These are phyloP conservation scores for Drosophila lacicola DNA, from an alignment of 2,888 invertebrate genomes.

Conservation along the genomic window DNA sequence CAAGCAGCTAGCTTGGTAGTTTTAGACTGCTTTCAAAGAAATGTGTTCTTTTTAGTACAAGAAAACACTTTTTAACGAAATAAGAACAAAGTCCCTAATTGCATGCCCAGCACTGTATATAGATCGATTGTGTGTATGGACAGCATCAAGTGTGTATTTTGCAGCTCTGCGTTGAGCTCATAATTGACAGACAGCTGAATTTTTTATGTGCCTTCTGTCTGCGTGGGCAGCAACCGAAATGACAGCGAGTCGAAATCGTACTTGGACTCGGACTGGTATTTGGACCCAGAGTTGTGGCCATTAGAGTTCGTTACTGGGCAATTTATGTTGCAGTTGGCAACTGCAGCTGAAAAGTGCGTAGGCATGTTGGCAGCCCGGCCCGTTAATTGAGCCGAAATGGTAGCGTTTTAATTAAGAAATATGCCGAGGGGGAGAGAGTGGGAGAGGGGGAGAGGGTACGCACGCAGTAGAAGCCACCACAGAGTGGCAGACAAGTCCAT, in stretches of 20 bases:
- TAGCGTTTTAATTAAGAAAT: slow-evolving; percentile 67
- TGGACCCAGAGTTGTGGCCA: slow-evolving; percentile 8
- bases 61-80: too few species aligned
- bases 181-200: slow-evolving; percentile 75
- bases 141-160: slow-evolving; percentile 64
- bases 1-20: too few species aligned
- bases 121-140: slow-evolving; percentile 12
- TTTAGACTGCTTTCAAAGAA: too few species aligned
- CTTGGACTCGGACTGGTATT: not conserved
- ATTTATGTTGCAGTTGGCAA: slow-evolving; percentile 18
- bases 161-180: slow-evolving; percentile 45
- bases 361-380: slow-evolving; percentile 28
- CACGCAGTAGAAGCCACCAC: slow-evolving; percentile 7
- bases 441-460: not conserved
- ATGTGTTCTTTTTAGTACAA: too few species aligned
- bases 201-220: slow-evolving; percentile 64
- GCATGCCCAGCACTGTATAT: not conserved
- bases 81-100: not conserved
- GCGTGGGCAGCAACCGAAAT: slow-evolving; percentile 21
- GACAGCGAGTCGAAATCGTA: not conserved
- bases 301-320: slow-evolving; percentile 28
- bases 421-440: slow-evolving; percentile 17
- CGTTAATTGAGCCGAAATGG: slow-evolving; percentile 62
- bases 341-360: slow-evolving; percentile 59
- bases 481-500: slow-evolving; percentile 30